phyloP scores from a whole-genome alignment of 2,888 invertebrate species.

The Sphecodes monilicornis region DNA sequence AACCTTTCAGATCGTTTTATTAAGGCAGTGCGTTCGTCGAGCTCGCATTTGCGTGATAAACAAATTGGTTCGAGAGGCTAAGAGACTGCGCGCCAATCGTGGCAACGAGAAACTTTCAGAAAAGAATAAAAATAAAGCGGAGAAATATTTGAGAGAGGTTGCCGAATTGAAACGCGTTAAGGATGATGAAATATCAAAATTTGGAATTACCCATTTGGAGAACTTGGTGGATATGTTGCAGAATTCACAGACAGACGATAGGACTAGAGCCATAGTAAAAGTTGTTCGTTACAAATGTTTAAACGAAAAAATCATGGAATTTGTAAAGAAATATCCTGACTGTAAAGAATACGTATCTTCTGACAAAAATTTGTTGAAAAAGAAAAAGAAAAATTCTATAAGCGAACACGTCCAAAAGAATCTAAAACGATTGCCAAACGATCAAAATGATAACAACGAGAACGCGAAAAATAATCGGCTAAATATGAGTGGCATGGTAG shows the following conservation, averaged over 20 bases:
- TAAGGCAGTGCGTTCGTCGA: slow-evolving; percentile 76
- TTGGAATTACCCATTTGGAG: slow-evolving; percentile 71
- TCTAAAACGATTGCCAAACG: neutral
- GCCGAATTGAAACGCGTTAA: slow-evolving; percentile 76
- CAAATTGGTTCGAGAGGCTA: slow-evolving; percentile 75
- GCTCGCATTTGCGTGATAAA: slow-evolving; percentile 73
- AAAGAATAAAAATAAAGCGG: slow-evolving; percentile 76
- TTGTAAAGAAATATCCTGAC: slow-evolving; percentile 77
- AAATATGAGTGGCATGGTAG: neutral
- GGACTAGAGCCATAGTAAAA: slow-evolving; percentile 71
- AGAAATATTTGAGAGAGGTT: slow-evolving; percentile 76
- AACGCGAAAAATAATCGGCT: neutral
- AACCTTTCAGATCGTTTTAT: slow-evolving; percentile 74
- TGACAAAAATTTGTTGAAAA: neutral
- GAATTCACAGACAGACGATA: slow-evolving; percentile 61
- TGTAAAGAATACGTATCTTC: slow-evolving; percentile 68
- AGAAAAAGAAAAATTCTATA: neutral
- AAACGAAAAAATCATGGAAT: slow-evolving; percentile 68
- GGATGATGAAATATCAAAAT: slow-evolving; percentile 79
- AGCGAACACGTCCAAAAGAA: neutral
- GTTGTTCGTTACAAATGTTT: slow-evolving; percentile 73
- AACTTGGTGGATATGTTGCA: slow-evolving; percentile 68
- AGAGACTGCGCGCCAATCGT: slow-evolving; percentile 72
- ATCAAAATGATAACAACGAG: neutral
- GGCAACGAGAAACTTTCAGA: slow-evolving; percentile 76